phyloP scores from a whole-genome alignment of 1,140 invertebrate species.

The Drosophila pallidifrons region DNA sequence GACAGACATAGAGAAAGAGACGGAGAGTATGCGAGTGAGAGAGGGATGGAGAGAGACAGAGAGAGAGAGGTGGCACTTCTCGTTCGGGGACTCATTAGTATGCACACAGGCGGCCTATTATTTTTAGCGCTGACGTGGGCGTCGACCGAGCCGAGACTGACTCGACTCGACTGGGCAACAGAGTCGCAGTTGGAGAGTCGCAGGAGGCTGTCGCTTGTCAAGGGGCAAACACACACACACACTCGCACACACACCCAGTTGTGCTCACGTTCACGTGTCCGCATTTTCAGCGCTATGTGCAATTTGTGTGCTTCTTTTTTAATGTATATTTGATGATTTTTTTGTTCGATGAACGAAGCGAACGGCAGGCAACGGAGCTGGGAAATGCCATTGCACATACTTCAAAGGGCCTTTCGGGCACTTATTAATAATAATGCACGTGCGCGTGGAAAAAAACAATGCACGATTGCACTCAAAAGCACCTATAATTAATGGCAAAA shows the following conservation, averaged over 20 bases:
- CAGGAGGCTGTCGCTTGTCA: conserved; percentile 21
- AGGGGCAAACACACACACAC: conserved; percentile 17
- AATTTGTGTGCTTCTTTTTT: conserved; percentile 18
- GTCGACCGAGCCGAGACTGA: conserved; percentile 6
- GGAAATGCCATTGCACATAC: conserved; percentile 32
- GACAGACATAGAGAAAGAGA: no score
- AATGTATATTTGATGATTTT: conserved; percentile 73
- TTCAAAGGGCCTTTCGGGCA: conserved; percentile 33
- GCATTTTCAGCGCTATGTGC: conserved; percentile 18
- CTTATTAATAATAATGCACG: conserved; percentile 65
- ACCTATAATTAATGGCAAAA: conserved; percentile 63
- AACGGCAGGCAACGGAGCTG: conserved; percentile 9
- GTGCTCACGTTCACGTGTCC: conserved; percentile 14
- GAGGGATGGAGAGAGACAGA: neutral
- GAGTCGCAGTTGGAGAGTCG: neutral
- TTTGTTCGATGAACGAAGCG: conserved; percentile 54
- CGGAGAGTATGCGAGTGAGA: neutral
- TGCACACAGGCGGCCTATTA: conserved; percentile 81
- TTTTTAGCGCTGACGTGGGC: conserved; percentile 74
- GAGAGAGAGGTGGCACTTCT: neutral
- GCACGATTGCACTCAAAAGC: conserved; percentile 51
- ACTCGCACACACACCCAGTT: conserved; percentile 2
- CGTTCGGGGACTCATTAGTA: conserved; percentile 74
- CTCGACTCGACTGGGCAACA: neutral
- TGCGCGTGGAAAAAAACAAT: neutral